Percentiles rank a stretch among this genome's conserved stretches.
These are phyloP conservation scores for Hirtodrosophila alboralis DNA, from an alignment of 2,888 invertebrate species.

Conservation along the genomic window DNA sequence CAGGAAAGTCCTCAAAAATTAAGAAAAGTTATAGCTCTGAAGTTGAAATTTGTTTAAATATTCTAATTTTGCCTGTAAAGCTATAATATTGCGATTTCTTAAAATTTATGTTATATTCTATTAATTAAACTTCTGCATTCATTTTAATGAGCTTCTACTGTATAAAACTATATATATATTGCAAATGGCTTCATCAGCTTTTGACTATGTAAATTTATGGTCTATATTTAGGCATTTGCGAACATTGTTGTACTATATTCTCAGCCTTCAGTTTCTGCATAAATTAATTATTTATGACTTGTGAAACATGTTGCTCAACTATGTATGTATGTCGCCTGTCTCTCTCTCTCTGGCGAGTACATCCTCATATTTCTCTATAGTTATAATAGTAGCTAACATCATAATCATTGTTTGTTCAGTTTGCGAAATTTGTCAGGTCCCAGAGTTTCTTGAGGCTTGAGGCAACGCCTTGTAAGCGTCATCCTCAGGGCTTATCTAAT, in stretches of 20 bases:
- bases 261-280: constrained; percentile 56
- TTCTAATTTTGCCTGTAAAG: no score
- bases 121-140: neutral
- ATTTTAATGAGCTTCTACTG: constrained; percentile 22
- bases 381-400: constrained; percentile 35
- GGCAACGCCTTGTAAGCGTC: constrained; percentile 41
- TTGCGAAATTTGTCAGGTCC: constrained; percentile 49
- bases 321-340: constrained; percentile 14
- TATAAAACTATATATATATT: constrained; percentile 18
- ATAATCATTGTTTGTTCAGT: constrained; percentile 59
- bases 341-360: neutral
- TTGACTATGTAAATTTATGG: constrained; percentile 61
- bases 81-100: no score
- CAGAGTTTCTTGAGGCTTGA: constrained; percentile 27
- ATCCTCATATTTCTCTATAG: neutral
- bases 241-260: constrained; percentile 49
- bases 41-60: no score
- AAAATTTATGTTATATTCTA: neutral
- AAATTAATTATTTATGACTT: constrained; percentile 77
- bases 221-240: constrained; percentile 77
- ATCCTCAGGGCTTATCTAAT: constrained; percentile 63
- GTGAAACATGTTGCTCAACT: constrained; percentile 63
- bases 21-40: no score
- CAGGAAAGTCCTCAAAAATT: no score
- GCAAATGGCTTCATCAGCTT: constrained; percentile 69